A percentile compares a stretch with the other conserved stretches of the same genome.
Evolutionary conservation across 37 sponge, comb jelly and placozoan species (phyloP).

Genomic region (Hormiphora californensis): DNA sequence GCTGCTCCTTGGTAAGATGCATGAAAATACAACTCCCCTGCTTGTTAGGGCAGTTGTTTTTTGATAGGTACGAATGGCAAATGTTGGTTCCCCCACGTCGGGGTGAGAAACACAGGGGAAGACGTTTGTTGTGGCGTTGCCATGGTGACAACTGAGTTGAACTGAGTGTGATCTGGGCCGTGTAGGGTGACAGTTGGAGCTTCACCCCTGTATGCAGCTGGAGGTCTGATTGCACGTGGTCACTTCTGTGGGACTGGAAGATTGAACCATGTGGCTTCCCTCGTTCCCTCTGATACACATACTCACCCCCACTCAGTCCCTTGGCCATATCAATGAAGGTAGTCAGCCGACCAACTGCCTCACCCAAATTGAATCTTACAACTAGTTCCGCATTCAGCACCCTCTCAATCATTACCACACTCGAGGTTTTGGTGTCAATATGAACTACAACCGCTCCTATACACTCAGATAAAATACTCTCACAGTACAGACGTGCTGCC

Average conservation of each 20-base stretch:
- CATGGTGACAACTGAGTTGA: slow-evolving; percentile 10
- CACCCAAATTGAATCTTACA: neutral
- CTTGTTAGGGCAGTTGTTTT: slow-evolving; percentile 1
- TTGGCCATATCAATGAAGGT: neutral
- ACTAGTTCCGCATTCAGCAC: neutral
- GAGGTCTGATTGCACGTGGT: slow-evolving; percentile 41
- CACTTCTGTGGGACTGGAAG: neutral
- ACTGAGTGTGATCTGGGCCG: neutral
- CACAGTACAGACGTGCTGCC: neutral
- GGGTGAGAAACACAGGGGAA: slow-evolving; percentile 13
- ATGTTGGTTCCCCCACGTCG: neutral
- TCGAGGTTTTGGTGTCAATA: neutral
- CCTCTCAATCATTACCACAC: neutral
- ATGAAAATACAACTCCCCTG: slow-evolving; percentile 1
- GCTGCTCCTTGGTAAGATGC: slow-evolving; percentile 3
- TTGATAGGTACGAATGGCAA: slow-evolving; percentile 26
- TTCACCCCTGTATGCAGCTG: neutral
- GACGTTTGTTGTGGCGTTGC: slow-evolving; percentile 19
- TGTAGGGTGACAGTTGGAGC: neutral
- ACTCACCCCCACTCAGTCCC: neutral
- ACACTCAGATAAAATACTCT: neutral
- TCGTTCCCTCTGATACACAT: neutral
- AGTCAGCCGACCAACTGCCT: neutral
- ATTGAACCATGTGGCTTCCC: neutral
- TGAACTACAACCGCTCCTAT: slow-evolving; percentile 22